These are phyloP conservation scores for Drosophila kohkoa DNA, from an alignment of 1,140 invertebrate genomes.

Conservation along the genomic window DNA sequence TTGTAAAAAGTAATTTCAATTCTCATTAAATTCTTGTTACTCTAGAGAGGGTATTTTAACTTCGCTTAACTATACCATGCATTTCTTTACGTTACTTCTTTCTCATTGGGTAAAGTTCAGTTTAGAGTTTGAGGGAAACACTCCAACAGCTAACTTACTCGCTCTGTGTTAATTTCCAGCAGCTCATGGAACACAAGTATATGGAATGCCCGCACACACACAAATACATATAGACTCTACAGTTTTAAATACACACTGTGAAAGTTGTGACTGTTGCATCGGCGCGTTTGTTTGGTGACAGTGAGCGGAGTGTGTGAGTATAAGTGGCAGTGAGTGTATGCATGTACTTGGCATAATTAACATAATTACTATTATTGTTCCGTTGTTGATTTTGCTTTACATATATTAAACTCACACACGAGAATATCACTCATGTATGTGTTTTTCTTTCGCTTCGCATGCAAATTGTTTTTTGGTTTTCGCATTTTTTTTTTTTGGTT, in stretches of 20 bases:
- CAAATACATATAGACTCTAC: neutral
- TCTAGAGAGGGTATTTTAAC: neutral
- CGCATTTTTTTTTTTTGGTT: conserved; percentile 17
- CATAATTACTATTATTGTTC: conserved; percentile 81
- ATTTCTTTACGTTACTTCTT: conserved; percentile 4
- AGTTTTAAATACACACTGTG: too few relatives aligned
- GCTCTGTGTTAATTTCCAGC: conserved; percentile 64
- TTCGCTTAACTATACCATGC: neutral
- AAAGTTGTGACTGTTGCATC: conserved; percentile 52
- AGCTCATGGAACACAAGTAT: conserved; percentile 49
- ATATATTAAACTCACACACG: conserved; percentile 41
- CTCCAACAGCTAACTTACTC: conserved; percentile 53
- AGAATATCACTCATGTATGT: conserved; percentile 42
- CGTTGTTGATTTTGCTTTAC: conserved; percentile 78
- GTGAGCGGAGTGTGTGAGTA: conserved; percentile 4
- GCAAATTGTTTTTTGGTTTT: conserved; percentile 62
- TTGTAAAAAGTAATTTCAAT: neutral
- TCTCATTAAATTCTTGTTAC: neutral
- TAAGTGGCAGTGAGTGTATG: conserved; percentile 12
- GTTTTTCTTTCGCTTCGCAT: conserved; percentile 62
- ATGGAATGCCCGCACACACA: conserved; percentile 12
- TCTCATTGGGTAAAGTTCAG: conserved; percentile 21
- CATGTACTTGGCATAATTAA: conserved; percentile 67
- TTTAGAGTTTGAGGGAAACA: conserved; percentile 4
- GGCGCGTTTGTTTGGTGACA: conserved; percentile 46